phyloP scores from a whole-genome alignment of 2,888 invertebrate genomes.

The Amphiduros pacificus region DNA sequence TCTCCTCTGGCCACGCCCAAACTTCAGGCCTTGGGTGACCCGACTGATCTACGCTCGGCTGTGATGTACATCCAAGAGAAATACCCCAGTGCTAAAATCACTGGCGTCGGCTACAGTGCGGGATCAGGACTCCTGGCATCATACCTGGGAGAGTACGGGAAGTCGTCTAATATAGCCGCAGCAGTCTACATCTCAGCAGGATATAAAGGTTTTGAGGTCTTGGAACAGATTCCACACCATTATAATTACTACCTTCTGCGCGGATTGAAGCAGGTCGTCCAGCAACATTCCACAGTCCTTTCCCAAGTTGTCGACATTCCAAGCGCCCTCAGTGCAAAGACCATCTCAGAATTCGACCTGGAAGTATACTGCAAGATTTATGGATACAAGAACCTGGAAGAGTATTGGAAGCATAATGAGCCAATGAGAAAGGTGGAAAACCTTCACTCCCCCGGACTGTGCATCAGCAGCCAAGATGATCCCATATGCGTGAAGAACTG shows the following conservation, averaged over 20 bases:
- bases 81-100: conserved; percentile 38
- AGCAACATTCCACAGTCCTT: conserved; percentile 38
- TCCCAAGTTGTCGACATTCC: conserved; percentile 37
- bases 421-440: conserved; percentile 53
- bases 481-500: conserved; percentile 38
- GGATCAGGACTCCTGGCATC: conserved; percentile 46
- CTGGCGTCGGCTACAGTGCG: conserved; percentile 41
- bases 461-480: conserved; percentile 50
- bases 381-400: conserved; percentile 36
- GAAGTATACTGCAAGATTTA: conserved; percentile 41
- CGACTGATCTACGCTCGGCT: conserved; percentile 45
- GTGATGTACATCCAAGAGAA: conserved; percentile 39
- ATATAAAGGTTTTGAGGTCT: conserved; percentile 35
- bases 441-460: conserved; percentile 49
- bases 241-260: conserved; percentile 40
- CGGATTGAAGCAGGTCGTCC: conserved; percentile 38
- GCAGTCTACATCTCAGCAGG: conserved; percentile 46
- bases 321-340: conserved; percentile 35
- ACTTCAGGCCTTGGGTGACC: conserved; percentile 45
- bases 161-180: conserved; percentile 40
- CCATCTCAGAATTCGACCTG: conserved; percentile 41
- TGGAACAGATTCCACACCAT: conserved; percentile 31
- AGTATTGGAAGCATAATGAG: conserved; percentile 50
- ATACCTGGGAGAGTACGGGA: conserved; percentile 51
- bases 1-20: conserved; percentile 46